phyloP scores from a whole-genome alignment of 1,140 invertebrate genomes.

The Babylonia areolata region DNA sequence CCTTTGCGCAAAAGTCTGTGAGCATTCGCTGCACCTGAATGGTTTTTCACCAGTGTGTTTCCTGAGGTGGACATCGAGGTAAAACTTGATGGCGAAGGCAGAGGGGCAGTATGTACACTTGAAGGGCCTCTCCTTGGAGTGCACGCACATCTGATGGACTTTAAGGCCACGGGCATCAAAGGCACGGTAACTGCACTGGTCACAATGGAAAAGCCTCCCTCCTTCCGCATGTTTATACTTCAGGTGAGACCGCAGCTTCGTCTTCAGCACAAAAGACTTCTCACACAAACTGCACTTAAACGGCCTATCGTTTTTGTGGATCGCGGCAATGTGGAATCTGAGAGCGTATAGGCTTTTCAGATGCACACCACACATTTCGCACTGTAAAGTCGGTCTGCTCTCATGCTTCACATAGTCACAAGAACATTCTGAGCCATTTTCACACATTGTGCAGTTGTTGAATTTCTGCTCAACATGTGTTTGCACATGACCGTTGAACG shows the following conservation, averaged over 20 bases:
- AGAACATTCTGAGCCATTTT: not conserved
- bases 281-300: slow-evolving; percentile 91
- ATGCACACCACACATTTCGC: not conserved
- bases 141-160: not conserved
- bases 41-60: slow-evolving; percentile 46
- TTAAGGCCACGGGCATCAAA: slow-evolving; percentile 1
- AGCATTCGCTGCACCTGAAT: slow-evolving; percentile 41
- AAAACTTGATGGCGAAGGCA: slow-evolving; percentile 6
- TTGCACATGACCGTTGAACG: not conserved
- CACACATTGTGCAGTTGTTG: not conserved
- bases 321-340: not conserved
- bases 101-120: slow-evolving; percentile 19
- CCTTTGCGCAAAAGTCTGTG: slow-evolving; percentile 54
- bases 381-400: not conserved
- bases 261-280: slow-evolving; percentile 40
- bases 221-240: slow-evolving; percentile 5
- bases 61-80: slow-evolving; percentile 27
- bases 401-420: not conserved
- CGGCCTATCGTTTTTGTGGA: slow-evolving; percentile 20
- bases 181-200: slow-evolving; percentile 24
- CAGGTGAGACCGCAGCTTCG: slow-evolving; percentile 36
- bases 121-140: slow-evolving; percentile 33
- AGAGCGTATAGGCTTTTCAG: not conserved
- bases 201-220: slow-evolving; percentile 32
- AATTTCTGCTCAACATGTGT: not conserved